These are phyloP conservation scores for Eidolon helvum DNA, from an alignment of 2,113 vertebrate genomes.

Conservation along the genomic window DNA sequence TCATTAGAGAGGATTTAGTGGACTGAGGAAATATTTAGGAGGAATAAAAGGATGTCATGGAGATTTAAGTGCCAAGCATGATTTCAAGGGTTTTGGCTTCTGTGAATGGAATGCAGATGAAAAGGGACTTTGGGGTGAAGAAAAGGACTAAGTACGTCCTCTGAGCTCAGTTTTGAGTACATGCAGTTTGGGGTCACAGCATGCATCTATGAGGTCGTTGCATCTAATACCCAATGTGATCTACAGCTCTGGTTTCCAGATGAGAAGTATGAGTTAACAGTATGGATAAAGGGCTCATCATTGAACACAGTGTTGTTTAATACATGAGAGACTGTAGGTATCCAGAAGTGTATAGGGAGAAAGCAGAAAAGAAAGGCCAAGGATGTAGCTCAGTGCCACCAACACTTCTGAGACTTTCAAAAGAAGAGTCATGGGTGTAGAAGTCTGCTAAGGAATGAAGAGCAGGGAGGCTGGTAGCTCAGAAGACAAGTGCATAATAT, in stretches of 20 bases:
- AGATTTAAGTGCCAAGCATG: background rate
- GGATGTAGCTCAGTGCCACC: accelerated
- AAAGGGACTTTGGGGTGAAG: background rate
- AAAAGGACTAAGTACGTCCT: background rate
- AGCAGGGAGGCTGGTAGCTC: background rate
- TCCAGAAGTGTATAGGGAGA: background rate
- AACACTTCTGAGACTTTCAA: background rate
- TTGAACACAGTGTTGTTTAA: background rate
- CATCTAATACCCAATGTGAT: background rate
- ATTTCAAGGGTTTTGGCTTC: background rate
- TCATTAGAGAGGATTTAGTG: background rate
- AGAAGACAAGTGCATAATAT: background rate
- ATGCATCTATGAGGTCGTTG: background rate
- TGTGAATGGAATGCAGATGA: background rate
- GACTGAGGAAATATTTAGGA: background rate
- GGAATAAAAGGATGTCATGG: background rate
- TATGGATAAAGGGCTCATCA: background rate
- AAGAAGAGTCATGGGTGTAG: background rate
- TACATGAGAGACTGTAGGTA: background rate
- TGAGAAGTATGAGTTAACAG: background rate
- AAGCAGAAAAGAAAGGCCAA: background rate
- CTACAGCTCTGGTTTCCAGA: background rate
- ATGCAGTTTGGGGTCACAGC: too few relatives aligned
- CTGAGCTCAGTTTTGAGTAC: background rate
- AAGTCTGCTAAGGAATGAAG: background rate